Evolutionary conservation across 2,113 vertebrate species (phyloP).

Genomic region (Acanthochromis polyacanthus): DNA sequence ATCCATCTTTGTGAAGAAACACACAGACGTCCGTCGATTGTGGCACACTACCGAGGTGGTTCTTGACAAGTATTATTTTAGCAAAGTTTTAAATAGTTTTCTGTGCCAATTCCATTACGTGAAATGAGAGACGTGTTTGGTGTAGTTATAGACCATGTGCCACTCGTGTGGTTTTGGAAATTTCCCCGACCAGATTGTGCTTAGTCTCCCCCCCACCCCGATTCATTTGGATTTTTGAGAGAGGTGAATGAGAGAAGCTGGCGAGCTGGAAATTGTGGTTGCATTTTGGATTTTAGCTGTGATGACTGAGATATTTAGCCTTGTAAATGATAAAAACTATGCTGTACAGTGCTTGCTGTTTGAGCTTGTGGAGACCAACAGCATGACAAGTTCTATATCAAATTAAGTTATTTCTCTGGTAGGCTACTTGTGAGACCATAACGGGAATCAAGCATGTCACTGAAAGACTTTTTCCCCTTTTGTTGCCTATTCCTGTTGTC

Average conservation of each 20-base stretch:
- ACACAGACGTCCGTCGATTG: slow-evolving; percentile 26
- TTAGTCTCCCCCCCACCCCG: slow-evolving; percentile 7
- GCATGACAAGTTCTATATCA: slow-evolving; percentile 69
- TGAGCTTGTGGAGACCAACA: slow-evolving; percentile 76
- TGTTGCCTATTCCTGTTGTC: slow-evolving; percentile 32
- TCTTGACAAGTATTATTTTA: slow-evolving; percentile 58
- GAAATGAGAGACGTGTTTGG: slow-evolving; percentile 56
- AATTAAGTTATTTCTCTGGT: slow-evolving; percentile 49
- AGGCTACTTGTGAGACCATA: slow-evolving; percentile 51
- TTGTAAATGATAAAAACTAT: slow-evolving; percentile 75
- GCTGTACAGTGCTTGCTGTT: slow-evolving; percentile 82
- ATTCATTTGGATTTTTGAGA: slow-evolving; percentile 31
- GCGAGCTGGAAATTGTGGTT: slow-evolving; percentile 46
- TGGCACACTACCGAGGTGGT: slow-evolving; percentile 18
- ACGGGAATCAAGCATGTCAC: slow-evolving; percentile 68
- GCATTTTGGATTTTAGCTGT: slow-evolving; percentile 74
- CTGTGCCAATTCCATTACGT: slow-evolving; percentile 42
- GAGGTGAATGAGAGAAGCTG: background rate
- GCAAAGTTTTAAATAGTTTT: slow-evolving; percentile 46
- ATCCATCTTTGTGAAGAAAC: slow-evolving; percentile 43
- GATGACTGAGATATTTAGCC: slow-evolving; percentile 70
- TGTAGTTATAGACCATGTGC: slow-evolving; percentile 64
- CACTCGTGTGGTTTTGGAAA: slow-evolving; percentile 41
- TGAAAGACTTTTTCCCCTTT: slow-evolving; percentile 22
- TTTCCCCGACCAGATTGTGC: slow-evolving; percentile 26